Evolutionary conservation across 2,888 invertebrate species (phyloP), one percentile per base, ranked within the genome.

Genomic region (Stegana nigrithorax): DNA sequence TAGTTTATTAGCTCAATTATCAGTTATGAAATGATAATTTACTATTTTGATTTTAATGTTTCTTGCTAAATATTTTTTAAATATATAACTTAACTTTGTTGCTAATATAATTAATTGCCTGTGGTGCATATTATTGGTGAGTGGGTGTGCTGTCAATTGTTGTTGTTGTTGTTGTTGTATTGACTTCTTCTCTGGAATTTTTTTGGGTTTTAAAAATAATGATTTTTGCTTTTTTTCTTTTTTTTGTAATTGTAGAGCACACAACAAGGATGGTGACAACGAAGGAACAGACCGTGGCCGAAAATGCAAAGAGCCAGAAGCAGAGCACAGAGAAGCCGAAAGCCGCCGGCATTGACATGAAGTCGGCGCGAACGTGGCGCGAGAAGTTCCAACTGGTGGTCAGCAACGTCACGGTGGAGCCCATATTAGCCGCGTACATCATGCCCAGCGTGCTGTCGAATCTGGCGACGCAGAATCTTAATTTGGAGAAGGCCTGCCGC

Each of bases 401-500:
- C 67, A 86, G 87, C 10, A 90, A 90, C 70, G 88, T 91, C 55
- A 91, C 91, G 0, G 88, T 91, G 4, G 91, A 91, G 78, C 91
- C 91, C 1, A 88, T 90, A 64, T 77, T 91, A 53, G 88, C 89
- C 1, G 89, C 88, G 61, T 91, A 89, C 73, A 88, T 91, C 0
- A 85, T 91, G 67, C 90, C 91, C 2, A 90, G 90, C 60, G 90
- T 90, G 4, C 82, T 90, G 12, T 91, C 94, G 1, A 90, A 91
- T 50, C 81, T 94, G 69, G 94, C 94, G 19, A 93, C 93, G 44
- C 94, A 94, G 84, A 94, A 94, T 84, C 86, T 95, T 56, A 93
- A 93, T 83, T 87, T 94, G 78, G 94, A 94, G 83, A 94, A 95
- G 84, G 94, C 94, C 0, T 95, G 95, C 81, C 87, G 94, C 67